A percentile compares a stretch with the other conserved stretches of the same genome.
phyloP scores from a whole-genome alignment of 2,797 vertebrate genomes.

The Arctocebus calabarensis region DNA sequence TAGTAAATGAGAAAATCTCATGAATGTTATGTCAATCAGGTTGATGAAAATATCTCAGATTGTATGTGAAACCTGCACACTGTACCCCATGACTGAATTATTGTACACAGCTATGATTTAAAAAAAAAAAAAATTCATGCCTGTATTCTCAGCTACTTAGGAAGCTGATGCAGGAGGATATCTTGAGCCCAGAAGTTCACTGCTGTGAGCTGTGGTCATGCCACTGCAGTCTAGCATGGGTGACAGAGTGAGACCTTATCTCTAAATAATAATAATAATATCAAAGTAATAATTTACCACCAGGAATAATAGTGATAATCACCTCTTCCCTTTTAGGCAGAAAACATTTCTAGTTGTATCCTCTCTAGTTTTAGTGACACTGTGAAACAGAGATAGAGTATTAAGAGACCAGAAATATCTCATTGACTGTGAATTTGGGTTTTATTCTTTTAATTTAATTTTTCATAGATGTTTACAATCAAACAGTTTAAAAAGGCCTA shows the following conservation, averaged over 20 bases:
- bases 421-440: background rate
- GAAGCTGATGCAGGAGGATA: background rate
- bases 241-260: background rate
- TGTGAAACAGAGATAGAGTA: background rate
- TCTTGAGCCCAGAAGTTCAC: background rate
- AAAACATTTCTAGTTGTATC: background rate
- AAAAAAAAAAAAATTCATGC: background rate
- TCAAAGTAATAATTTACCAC: background rate
- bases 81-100: no score
- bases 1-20: no score
- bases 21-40: no score
- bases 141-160: background rate
- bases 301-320: background rate
- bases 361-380: background rate
- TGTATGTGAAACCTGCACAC: no score
- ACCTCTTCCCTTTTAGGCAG: background rate
- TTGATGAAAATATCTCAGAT: no score
- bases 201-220: background rate
- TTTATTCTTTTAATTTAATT: background rate
- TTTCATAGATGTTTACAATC: background rate
- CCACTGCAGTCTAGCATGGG: background rate
- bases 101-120: no score
- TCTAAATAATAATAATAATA: background rate
- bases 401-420: background rate
- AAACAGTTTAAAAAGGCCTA: background rate